These are phyloP conservation scores for Trichomalopsis sarcophagae DNA, from an alignment of 1,140 invertebrate species.

Conservation along the genomic window DNA sequence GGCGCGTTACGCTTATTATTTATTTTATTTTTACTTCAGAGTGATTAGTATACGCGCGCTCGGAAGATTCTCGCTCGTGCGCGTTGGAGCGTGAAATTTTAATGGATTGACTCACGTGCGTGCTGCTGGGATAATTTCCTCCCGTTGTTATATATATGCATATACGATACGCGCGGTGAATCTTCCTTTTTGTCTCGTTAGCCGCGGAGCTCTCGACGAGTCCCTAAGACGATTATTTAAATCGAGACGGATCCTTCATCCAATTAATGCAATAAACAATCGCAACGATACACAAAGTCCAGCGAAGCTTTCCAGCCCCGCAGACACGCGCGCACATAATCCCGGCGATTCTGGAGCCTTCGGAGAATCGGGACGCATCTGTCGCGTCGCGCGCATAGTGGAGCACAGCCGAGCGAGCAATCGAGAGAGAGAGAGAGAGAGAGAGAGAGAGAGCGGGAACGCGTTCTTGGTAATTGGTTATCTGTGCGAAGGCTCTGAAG, in stretches of 20 bases:
- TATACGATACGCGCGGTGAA: too few species aligned
- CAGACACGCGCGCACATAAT: slow-evolving; percentile 59
- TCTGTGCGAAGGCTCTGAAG: slow-evolving; percentile 74
- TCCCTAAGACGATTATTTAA: not conserved
- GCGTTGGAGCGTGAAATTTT: slow-evolving; percentile 20
- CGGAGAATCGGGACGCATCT: slow-evolving; percentile 70
- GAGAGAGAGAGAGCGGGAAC: slow-evolving; percentile 4
- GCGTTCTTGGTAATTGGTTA: slow-evolving; percentile 72
- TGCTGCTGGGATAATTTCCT: too few species aligned
- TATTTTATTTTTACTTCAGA: not conserved
- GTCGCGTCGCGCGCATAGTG: slow-evolving; percentile 58
- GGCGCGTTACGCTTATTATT: too few species aligned
- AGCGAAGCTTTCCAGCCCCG: not conserved
- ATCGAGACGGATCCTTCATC: not conserved
- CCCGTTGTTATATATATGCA: too few species aligned
- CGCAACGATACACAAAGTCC: too few species aligned
- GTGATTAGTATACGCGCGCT: slow-evolving; percentile 29
- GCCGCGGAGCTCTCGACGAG: too few species aligned
- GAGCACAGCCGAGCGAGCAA: slow-evolving; percentile 2
- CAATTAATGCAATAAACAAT: not conserved
- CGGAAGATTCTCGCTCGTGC: not conserved
- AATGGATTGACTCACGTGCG: not conserved
- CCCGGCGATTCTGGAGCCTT: slow-evolving; percentile 64
- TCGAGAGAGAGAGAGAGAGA: not conserved
- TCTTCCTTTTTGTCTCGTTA: too few species aligned